These are phyloP conservation scores for Cephalophus harveyi DNA, from an alignment of 2,113 vertebrate genomes.

Conservation along the genomic window DNA sequence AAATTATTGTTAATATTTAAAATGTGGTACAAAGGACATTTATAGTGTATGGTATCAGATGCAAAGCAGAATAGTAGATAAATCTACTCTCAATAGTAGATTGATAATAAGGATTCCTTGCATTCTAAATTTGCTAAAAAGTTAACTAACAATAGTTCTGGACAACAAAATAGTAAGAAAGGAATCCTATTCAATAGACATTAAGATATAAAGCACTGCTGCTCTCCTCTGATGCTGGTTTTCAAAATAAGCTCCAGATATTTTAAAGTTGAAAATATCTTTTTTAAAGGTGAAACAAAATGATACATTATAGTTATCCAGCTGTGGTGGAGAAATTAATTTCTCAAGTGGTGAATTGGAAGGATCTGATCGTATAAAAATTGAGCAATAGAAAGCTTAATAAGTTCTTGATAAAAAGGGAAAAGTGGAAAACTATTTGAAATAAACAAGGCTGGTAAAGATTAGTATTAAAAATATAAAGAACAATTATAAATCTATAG, in stretches of 20 bases:
- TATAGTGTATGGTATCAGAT: not conserved
- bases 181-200: too few species aligned
- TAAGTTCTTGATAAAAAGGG: not conserved
- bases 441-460: not conserved
- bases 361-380: not conserved
- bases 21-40: not conserved
- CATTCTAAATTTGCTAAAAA: too few species aligned
- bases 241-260: not conserved
- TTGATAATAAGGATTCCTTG: too few species aligned
- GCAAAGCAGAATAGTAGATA: not conserved
- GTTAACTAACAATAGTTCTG: too few species aligned
- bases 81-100: too few species aligned
- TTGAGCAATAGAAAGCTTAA: not conserved
- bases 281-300: not conserved
- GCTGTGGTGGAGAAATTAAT: not conserved
- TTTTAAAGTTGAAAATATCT: not conserved
- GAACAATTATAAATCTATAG: not conserved
- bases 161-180: too few species aligned
- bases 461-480: not conserved
- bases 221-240: too few species aligned
- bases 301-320: not conserved
- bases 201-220: too few species aligned
- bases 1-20: constrained; percentile 6
- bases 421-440: not conserved
- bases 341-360: not conserved